Base-by-base conservation (phyloP, 1,140 invertebrate species). In the Lordiphosa stackelbergi region DNA sequence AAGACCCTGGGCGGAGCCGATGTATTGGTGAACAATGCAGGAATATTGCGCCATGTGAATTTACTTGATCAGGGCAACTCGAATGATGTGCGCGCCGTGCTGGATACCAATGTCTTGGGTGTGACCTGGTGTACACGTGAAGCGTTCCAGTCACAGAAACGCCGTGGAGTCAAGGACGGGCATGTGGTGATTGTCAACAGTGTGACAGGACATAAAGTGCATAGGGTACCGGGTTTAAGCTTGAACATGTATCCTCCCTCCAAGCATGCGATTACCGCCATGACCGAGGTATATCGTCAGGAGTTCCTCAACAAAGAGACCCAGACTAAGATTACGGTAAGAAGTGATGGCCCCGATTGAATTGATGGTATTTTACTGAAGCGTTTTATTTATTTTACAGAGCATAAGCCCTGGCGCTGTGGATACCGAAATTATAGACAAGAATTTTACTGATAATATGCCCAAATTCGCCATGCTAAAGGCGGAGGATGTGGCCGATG, bases 111-210 rank as follows among this genome's bases (percentile, higher is more conserved):
- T 22, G 19, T 22, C 3, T 22, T 22, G 19, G 19, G 19, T 22
- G 19, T 22, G 19, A 0, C 19, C 19, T 22, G 19, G 19, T 22
- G 19, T 4, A 22, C 19, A 22, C 19, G 19, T 0, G 19, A 22
- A 22, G 19, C 91, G 1, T 86, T 94, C 9, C 89, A 90, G 11
- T 91, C 90, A 0, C 94, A 95, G 93, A 89, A 87, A 51, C 90
- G 90, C 46, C 89, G 90, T 10, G 88, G 89, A 1, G 88, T 93
- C 8, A 88, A 92, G 62, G 89, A 92, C 57, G 94, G 94, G 0
- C 93, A 95, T 55, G 90, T 95, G 22, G 88, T 95, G 31, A 91
- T 93, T 46, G 89, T 95, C 3, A 94, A 93, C 84, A 94, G 90
- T 60, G 54, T 91, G 37, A 85, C 85, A 0, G 91, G 90, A 0